A percentile compares a stretch with the other conserved stretches of the same genome.
Evolutionary conservation across 2,888 invertebrate species (phyloP).

Genomic region (Pediacus dermestoides): DNA sequence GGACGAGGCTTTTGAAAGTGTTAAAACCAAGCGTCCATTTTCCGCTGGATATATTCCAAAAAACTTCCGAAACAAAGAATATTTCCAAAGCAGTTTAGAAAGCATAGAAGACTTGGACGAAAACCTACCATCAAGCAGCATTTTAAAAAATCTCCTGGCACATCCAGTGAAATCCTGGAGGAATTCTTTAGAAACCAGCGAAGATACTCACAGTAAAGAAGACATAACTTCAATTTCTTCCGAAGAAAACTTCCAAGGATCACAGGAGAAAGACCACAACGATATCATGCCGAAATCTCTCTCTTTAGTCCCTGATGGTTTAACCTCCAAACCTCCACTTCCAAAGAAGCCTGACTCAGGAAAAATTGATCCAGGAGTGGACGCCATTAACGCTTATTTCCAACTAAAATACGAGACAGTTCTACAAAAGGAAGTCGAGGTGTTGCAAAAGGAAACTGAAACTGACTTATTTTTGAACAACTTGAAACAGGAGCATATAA

Average conservation of each 20-base stretch:
- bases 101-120: slow-evolving; percentile 39
- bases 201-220: slow-evolving; percentile 24
- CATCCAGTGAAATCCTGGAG: slow-evolving; percentile 41
- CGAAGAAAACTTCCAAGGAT: slow-evolving; percentile 22
- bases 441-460: slow-evolving; percentile 27
- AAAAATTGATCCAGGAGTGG: slow-evolving; percentile 13
- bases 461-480: slow-evolving; percentile 31
- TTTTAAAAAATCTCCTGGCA: slow-evolving; percentile 39
- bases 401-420: slow-evolving; percentile 30
- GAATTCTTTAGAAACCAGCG: slow-evolving; percentile 18
- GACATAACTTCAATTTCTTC: slow-evolving; percentile 27
- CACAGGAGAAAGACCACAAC: slow-evolving; percentile 7
- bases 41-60: slow-evolving; percentile 39
- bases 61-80: slow-evolving; percentile 24
- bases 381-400: slow-evolving; percentile 36
- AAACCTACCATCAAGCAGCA: slow-evolving; percentile 37
- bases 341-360: slow-evolving; percentile 34
- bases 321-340: slow-evolving; percentile 45
- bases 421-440: slow-evolving; percentile 9
- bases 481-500: slow-evolving; percentile 21
- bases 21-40: slow-evolving; percentile 36
- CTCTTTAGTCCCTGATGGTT: slow-evolving; percentile 25
- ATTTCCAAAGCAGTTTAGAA: slow-evolving; percentile 31
- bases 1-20: slow-evolving; percentile 27
- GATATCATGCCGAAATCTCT: slow-evolving; percentile 8